A percentile compares a stretch with the other conserved stretches of the same genome.
Evolutionary conservation across 2,797 vertebrate genomes (phyloP).

Genomic region (Peromyscus attwateri): DNA sequence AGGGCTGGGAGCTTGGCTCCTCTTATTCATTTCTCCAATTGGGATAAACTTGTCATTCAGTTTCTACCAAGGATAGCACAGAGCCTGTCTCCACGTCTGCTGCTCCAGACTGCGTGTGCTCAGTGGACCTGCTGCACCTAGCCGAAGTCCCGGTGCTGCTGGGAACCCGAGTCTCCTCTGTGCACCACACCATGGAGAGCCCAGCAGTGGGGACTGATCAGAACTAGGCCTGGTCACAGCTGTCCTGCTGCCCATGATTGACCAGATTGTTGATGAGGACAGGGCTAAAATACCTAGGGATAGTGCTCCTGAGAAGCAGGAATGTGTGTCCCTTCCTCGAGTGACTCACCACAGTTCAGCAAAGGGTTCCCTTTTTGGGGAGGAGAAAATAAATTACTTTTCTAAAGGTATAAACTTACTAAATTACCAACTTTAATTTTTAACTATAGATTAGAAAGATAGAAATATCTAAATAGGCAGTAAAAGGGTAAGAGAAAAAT

Average conservation of each 20-base stretch:
- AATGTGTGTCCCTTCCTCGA: accelerated
- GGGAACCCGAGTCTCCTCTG: not conserved
- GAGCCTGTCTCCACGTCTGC: not conserved
- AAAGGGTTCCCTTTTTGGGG: not conserved
- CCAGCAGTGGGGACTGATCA: not conserved
- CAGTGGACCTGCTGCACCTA: not conserved
- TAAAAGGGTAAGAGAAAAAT: conserved; percentile 19
- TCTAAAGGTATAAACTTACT: not conserved
- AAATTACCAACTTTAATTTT: not conserved
- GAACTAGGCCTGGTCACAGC: not conserved
- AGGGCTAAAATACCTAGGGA: not conserved
- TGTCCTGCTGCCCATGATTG: not conserved
- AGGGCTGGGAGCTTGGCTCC: not conserved
- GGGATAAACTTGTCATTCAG: not conserved
- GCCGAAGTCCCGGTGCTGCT: accelerated
- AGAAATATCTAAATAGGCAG: not conserved
- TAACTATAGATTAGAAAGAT: conserved; percentile 18
- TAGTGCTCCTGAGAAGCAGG: not conserved
- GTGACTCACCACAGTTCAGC: not conserved
- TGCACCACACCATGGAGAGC: not conserved
- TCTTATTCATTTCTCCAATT: not conserved
- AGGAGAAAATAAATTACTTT: not conserved
- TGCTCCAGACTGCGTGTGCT: not conserved
- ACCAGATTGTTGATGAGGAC: not conserved
- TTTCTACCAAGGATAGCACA: not conserved